These are phyloP conservation scores for Temnothorax longispinosus DNA, from an alignment of 1,140 invertebrate species.

Conservation along the genomic window DNA sequence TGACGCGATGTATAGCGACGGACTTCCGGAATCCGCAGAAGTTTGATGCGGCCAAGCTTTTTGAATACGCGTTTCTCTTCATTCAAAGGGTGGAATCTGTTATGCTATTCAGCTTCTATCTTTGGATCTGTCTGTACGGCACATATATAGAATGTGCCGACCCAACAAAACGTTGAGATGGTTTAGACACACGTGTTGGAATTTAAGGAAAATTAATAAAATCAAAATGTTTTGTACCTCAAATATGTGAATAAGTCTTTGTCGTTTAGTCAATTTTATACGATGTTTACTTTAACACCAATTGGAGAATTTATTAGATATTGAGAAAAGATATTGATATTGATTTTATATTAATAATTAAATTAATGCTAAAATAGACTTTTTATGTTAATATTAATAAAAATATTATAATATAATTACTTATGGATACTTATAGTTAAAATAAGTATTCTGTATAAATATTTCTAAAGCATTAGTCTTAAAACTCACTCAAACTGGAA, in stretches of 20 bases:
- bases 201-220: background rate
- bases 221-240: background rate
- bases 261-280: background rate
- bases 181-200: background rate
- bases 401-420: background rate
- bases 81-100: slow-evolving; percentile 24
- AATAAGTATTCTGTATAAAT: background rate
- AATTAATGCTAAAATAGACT: background rate
- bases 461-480: background rate
- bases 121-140: background rate
- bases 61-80: slow-evolving; percentile 44
- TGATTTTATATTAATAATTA: background rate
- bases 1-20: slow-evolving; percentile 26
- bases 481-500: background rate
- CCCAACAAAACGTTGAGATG: background rate
- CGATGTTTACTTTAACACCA: background rate
- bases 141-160: background rate
- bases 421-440: background rate
- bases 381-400: background rate
- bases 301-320: background rate
- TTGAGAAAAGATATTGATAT: background rate
- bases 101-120: slow-evolving; percentile 23
- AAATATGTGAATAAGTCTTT: background rate
- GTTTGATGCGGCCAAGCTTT: slow-evolving; percentile 46
- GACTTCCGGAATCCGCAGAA: slow-evolving; percentile 42